phyloP scores from a whole-genome alignment of 2,797 vertebrate species.

The Onychomys torridus region DNA sequence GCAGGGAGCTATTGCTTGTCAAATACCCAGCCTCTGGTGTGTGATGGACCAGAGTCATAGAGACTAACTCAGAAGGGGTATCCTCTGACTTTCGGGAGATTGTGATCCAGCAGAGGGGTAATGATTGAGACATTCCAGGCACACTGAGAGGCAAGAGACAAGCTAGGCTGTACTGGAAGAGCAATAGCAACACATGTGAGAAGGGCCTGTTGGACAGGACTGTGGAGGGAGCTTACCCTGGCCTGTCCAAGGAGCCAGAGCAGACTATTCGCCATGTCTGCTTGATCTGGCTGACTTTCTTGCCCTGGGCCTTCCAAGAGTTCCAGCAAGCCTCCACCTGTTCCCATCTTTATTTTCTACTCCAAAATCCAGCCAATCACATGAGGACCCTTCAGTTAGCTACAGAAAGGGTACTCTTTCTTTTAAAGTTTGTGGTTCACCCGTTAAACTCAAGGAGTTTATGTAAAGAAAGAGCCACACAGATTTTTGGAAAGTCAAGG shows the following conservation, averaged over 20 bases:
- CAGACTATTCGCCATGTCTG: fast-evolving
- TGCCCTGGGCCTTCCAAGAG: neutral
- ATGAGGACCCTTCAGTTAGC: too few relatives aligned
- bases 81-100: neutral
- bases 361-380: fast-evolving
- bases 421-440: neutral
- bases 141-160: neutral
- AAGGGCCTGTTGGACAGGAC: neutral
- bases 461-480: neutral
- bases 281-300: fast-evolving
- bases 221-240: neutral
- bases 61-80: fast-evolving
- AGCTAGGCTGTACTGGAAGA: fast-evolving
- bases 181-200: too few relatives aligned
- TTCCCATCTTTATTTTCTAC: fast-evolving
- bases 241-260: neutral
- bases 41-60: fast-evolving
- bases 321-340: neutral
- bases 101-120: too few relatives aligned
- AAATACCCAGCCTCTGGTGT: neutral
- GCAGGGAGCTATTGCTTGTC: fast-evolving
- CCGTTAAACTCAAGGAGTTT: neutral
- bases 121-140: neutral
- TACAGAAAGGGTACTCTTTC: neutral
- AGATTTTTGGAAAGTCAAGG: neutral